Conservation (phyloP, 2,888 invertebrate species). For the Apodemia duryi region DNA sequence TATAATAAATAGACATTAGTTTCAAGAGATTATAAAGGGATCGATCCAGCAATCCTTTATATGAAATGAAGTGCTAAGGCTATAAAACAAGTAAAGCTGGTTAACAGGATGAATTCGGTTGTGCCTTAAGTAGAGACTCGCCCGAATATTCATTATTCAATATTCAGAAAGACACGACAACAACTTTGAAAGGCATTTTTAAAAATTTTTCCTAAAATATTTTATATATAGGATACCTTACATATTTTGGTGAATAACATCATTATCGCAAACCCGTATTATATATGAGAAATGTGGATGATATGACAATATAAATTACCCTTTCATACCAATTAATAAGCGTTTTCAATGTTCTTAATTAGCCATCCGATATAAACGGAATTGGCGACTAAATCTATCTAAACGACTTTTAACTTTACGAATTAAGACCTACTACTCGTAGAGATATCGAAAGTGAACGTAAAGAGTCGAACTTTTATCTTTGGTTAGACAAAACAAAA, state of each 20-base stretch:
- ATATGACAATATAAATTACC: slow-evolving; percentile 80
- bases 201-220: slow-evolving; percentile 74
- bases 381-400: slow-evolving; percentile 70
- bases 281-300: slow-evolving; percentile 79
- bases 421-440: slow-evolving; percentile 75
- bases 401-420: slow-evolving; percentile 66
- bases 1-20: slow-evolving; percentile 47
- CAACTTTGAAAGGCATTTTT: slow-evolving; percentile 73
- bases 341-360: slow-evolving; percentile 79
- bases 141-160: slow-evolving; percentile 68
- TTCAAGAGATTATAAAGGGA: slow-evolving; percentile 64
- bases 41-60: slow-evolving; percentile 70
- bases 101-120: slow-evolving; percentile 54
- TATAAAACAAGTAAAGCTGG: slow-evolving; percentile 59
- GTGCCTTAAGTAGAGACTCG: slow-evolving; percentile 55
- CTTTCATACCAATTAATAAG: slow-evolving; percentile 81
- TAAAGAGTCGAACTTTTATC: slow-evolving; percentile 59
- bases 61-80: slow-evolving; percentile 69
- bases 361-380: slow-evolving; percentile 65
- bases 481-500: slow-evolving; percentile 76
- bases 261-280: slow-evolving; percentile 78
- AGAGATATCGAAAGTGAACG: slow-evolving; percentile 67
- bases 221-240: slow-evolving; percentile 72
- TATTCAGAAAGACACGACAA: slow-evolving; percentile 71
- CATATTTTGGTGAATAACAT: slow-evolving; percentile 76